These are phyloP conservation scores for Lophius americanus DNA, from an alignment of 2,797 vertebrate genomes.

Conservation along the genomic window DNA sequence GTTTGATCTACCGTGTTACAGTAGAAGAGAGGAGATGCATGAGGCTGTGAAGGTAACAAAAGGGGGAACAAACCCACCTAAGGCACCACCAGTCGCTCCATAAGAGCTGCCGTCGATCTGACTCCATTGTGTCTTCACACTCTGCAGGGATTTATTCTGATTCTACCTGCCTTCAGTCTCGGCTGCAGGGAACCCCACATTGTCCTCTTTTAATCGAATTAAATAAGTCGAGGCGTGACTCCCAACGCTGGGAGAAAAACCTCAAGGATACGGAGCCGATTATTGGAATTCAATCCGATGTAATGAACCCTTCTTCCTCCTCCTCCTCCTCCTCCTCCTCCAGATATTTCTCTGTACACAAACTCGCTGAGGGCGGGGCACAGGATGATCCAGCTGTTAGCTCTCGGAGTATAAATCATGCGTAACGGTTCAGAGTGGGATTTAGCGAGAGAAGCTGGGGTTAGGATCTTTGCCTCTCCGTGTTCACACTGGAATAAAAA, in stretches of 20 bases:
- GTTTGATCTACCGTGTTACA: neutral
- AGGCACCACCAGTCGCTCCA: conserved; percentile 13
- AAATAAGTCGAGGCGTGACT: conserved; percentile 55
- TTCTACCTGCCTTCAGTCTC: conserved; percentile 40
- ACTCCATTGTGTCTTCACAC: conserved; percentile 35
- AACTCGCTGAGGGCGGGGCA: conserved; percentile 29
- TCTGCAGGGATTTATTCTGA: conserved; percentile 37
- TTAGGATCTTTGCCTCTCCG: conserved; percentile 43
- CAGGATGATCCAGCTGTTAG: conserved; percentile 42
- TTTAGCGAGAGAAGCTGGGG: conserved; percentile 36
- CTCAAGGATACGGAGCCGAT: conserved; percentile 64
- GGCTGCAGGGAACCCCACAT: conserved; percentile 46
- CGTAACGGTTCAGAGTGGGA: conserved; percentile 37
- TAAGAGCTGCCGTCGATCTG: conserved; percentile 52
- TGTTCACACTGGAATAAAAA: conserved; percentile 62
- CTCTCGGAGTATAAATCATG: conserved; percentile 43
- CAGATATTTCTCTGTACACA: conserved; percentile 39
- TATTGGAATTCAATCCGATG: conserved; percentile 70
- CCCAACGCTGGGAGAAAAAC: conserved; percentile 47
- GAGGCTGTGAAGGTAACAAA: conserved; percentile 29
- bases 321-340: conserved; percentile 31
- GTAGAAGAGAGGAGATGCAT: conserved; percentile 9
- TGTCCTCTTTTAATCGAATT: conserved; percentile 69
- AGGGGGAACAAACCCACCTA: neutral
- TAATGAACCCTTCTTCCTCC: conserved; percentile 47